These are phyloP conservation scores for Laterallus jamaicensis DNA, from an alignment of 2,113 vertebrate genomes.

Conservation along the genomic window DNA sequence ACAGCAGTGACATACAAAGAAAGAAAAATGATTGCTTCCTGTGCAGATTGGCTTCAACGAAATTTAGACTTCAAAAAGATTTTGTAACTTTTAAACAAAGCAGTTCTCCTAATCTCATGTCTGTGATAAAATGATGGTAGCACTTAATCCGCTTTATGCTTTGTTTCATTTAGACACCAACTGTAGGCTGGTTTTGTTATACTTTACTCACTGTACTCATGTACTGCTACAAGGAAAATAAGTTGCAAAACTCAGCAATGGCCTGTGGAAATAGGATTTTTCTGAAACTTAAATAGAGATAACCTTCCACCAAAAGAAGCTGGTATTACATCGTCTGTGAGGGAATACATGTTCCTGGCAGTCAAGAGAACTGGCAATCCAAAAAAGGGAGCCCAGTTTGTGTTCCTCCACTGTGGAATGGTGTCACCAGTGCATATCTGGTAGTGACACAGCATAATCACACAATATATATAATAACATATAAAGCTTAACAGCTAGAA, in stretches of 20 bases:
- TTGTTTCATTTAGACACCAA: not conserved
- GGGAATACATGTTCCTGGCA: not conserved
- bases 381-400: not conserved
- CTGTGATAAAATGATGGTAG: not conserved
- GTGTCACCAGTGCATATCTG: not conserved
- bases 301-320: not conserved
- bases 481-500: not conserved
- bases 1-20: not conserved
- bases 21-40: conserved; percentile 28
- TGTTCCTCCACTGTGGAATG: not conserved
- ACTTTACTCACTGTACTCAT: not conserved
- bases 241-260: not conserved
- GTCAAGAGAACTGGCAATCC: not conserved
- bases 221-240: not conserved
- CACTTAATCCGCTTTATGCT: conserved; percentile 3
- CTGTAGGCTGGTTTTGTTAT: not conserved
- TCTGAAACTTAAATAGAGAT: not conserved
- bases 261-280: not conserved
- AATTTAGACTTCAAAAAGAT: conserved; percentile 40
- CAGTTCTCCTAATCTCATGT: not conserved
- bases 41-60: conserved; percentile 26
- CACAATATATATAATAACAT: not conserved
- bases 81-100: conserved; percentile 34
- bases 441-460: not conserved
- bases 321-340: not conserved